phyloP scores from a whole-genome alignment of 2,797 vertebrate species.

The Sylvia borin region DNA sequence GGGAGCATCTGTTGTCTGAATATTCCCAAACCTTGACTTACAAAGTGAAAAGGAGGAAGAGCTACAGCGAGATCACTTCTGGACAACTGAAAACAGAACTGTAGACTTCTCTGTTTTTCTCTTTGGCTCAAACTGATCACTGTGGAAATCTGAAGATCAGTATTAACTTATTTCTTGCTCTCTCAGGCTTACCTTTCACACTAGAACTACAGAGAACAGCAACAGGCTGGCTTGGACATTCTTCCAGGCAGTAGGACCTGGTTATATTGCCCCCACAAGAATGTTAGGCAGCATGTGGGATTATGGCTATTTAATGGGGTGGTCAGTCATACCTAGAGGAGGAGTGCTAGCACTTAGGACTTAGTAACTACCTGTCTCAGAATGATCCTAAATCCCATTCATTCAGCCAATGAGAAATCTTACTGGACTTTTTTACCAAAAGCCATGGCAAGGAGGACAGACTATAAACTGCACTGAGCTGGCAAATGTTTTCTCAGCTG shows the following conservation, averaged over 20 bases:
- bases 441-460: not conserved
- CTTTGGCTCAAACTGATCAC: not conserved
- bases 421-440: not conserved
- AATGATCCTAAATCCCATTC: not conserved
- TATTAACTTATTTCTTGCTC: not conserved
- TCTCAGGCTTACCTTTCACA: not conserved
- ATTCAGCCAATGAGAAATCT: not conserved
- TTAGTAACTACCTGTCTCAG: not conserved
- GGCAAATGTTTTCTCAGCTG: not conserved
- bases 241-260: not conserved
- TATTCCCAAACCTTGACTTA: conserved; percentile 88
- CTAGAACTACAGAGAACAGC: not conserved
- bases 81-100: conserved; percentile 84
- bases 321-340: not conserved
- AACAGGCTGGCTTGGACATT: not conserved
- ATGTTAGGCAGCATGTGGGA: not conserved
- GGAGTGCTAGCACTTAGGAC: not conserved
- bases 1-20: conserved; percentile 88
- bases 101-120: conserved; percentile 38
- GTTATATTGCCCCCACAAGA: not conserved
- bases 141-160: conserved; percentile 12
- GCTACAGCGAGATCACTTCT: conserved; percentile 81
- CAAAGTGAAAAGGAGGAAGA: conserved; percentile 81
- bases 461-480: not conserved
- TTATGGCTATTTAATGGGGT: not conserved